Evolutionary conservation across 2,888 invertebrate genomes (phyloP), one percentile per base, ranked within the genome.

Genomic region (Stramonita haemastoma): DNA sequence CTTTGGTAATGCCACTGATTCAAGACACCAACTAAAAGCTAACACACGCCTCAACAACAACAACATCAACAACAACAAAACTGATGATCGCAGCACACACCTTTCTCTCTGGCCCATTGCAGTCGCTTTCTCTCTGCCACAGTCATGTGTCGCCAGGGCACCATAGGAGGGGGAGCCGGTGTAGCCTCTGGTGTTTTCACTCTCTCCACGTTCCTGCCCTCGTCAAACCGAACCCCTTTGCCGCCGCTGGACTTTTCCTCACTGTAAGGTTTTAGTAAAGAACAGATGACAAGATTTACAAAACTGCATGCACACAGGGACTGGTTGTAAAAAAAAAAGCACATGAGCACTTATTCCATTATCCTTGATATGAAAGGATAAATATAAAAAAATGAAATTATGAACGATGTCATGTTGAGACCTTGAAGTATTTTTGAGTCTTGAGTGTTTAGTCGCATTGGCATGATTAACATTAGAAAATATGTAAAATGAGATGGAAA

Each of bases 71-170:
- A 73, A 17, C 26, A 46, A 46, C 46, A 46, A 46, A 17, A 66
- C 66, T 15, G 13, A 70, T 26, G 26, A 17, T n/a, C 1, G 4
- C 73, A 17, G 11, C 5, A 34, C 86, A 8, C 97, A 98, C 98
- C 98, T 97, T 97, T 97, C 97, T 99, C 98, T 96, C 97, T 97
- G 93, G 98, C 98, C 98, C 98, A 98, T 97, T 99, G 98, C 95
- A 98, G 97, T 96, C 97, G 97, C 96, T 98, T 98, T 96, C 98
- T 97, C 97, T 98, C 98, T 94, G 98, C 97, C 95, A 95, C 92
- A 13, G 95, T 93, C 91, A 94, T 92, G 88, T 94, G 94, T 90
- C 92, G 92, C 93, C 93, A 93, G 11, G 93, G 93, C 57, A 94
- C 91, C 36, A 92, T 29, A 90, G 93, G 90, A 92, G 92, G 88